Evolutionary conservation across 2,113 vertebrate species (phyloP).

Genomic region (Chlorodrepanis virens): DNA sequence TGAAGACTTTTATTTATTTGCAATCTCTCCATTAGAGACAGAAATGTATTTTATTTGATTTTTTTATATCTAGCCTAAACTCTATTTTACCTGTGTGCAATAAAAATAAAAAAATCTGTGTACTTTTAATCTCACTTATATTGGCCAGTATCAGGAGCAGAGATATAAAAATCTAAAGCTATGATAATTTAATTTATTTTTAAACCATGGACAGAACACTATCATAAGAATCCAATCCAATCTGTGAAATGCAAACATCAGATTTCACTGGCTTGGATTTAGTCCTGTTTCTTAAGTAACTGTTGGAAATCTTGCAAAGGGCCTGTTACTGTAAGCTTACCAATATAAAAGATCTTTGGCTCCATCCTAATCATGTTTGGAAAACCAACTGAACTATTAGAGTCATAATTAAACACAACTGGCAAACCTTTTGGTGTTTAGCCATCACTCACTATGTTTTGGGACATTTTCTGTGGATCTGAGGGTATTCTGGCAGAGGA

Average conservation of each 20-base stretch:
- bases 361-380: not conserved
- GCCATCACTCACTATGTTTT: not conserved
- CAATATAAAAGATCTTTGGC: not conserved
- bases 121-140: not conserved
- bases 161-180: not conserved
- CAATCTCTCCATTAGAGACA: not conserved
- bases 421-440: slow-evolving; percentile 2
- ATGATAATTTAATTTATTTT: not conserved
- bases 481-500: not conserved
- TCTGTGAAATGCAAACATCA: not conserved
- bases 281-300: not conserved
- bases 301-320: slow-evolving; percentile 18
- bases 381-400: not conserved
- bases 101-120: not conserved
- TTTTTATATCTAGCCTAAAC: not conserved
- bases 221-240: not conserved
- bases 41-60: not conserved
- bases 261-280: not conserved
- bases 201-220: not conserved
- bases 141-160: not conserved
- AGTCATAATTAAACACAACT: slow-evolving; percentile 10
- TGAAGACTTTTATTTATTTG: not conserved
- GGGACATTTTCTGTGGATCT: not conserved
- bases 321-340: not conserved
- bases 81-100: not conserved